Evolutionary conservation across 2,888 invertebrate species (phyloP).

Genomic region (Drosophila austrosaltans): DNA sequence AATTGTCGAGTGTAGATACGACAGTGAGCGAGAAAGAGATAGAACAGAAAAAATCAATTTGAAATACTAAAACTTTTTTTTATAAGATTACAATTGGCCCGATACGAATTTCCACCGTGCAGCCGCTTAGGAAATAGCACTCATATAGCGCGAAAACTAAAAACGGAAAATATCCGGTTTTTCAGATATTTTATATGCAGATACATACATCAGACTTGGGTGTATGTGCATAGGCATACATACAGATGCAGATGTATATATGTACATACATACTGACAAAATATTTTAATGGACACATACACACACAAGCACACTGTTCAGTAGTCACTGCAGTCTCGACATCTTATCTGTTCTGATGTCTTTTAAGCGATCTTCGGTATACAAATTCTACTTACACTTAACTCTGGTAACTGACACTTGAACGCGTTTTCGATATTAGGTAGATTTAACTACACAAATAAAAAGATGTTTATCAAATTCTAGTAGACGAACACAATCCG

Average conservation of each 20-base stretch:
- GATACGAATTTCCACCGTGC: background rate
- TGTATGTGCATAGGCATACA: constrained; percentile 22
- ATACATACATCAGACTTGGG: constrained; percentile 23
- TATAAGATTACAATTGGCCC: constrained; percentile 10
- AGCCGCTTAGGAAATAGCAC: background rate
- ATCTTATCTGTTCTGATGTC: constrained; percentile 24
- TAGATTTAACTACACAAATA: constrained; percentile 41
- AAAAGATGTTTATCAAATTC: constrained; percentile 32
- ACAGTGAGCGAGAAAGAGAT: constrained; percentile 56
- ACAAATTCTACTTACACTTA: constrained; percentile 39
- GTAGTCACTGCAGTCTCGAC: constrained; percentile 26
- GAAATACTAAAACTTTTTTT: constrained; percentile 53
- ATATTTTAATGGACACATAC: constrained; percentile 21
- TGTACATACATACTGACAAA: constrained; percentile 5
- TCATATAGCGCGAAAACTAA: background rate
- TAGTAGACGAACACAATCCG: constrained; percentile 55
- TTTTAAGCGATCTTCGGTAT: constrained; percentile 6
- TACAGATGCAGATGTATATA: constrained; percentile 15
- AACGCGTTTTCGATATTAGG: constrained; percentile 15
- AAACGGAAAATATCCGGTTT: background rate
- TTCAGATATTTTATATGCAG: constrained; percentile 14
- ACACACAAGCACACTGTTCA: constrained; percentile 35
- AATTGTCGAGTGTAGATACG: constrained; percentile 38
- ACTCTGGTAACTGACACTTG: constrained; percentile 26
- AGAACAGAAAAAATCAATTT: constrained; percentile 71